Evolutionary conservation across 1,140 invertebrate species (phyloP).

Genomic region (Ceratina calcarata): DNA sequence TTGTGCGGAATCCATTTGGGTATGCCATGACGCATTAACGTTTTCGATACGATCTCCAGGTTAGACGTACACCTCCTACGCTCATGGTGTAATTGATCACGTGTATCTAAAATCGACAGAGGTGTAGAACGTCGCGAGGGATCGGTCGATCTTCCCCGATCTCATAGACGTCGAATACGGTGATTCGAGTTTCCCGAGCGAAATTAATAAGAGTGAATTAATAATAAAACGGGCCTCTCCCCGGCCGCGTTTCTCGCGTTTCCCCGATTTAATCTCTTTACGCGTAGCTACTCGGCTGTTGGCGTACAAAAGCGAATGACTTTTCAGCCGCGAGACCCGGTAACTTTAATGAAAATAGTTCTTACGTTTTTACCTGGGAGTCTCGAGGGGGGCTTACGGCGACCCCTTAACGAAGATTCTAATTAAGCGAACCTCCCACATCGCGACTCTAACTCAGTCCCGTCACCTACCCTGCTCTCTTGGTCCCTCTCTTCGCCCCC

Average conservation of each 20-base stretch:
- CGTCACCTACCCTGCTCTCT: constrained; percentile 5
- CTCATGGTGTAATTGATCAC: not conserved
- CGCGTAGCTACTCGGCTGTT: constrained; percentile 50
- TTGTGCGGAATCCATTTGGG: constrained; percentile 6
- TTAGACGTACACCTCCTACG: not conserved
- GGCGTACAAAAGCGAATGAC: constrained; percentile 64
- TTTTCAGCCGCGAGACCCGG: constrained; percentile 64
- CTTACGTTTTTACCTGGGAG: constrained; percentile 71
- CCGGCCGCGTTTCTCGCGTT: constrained; percentile 26
- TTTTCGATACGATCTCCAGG: constrained; percentile 23
- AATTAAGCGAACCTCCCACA: constrained; percentile 66
- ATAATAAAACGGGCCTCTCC: constrained; percentile 55
- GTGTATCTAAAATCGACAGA: not conserved
- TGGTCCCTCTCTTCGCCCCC: not conserved
- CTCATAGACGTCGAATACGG: constrained; percentile 21
- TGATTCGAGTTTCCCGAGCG: constrained; percentile 33
- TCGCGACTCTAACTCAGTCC: constrained; percentile 5
- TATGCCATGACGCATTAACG: constrained; percentile 18
- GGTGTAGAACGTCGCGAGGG: not conserved
- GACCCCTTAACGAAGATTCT: constrained; percentile 74
- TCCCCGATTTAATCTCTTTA: constrained; percentile 59
- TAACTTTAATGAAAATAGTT: constrained; percentile 78
- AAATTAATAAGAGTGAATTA: constrained; percentile 64
- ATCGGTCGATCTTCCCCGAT: constrained; percentile 32
- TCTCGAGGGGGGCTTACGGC: constrained; percentile 57